A percentile compares a stretch with the other conserved stretches of the same genome.
phyloP scores from a whole-genome alignment of 2,888 invertebrate genomes.

The Orthosia gothica region DNA sequence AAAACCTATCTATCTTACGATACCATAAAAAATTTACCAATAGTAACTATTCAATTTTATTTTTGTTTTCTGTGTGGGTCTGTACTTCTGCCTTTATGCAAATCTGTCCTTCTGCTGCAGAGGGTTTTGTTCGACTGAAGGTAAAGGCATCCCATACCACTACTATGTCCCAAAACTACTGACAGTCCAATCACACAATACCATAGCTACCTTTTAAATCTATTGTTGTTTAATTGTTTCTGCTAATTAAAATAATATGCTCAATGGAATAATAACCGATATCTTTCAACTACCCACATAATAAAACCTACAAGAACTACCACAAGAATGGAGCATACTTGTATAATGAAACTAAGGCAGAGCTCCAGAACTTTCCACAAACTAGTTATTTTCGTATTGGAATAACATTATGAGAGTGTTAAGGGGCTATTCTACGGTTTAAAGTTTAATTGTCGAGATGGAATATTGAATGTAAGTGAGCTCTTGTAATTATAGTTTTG shows the following conservation, averaged over 20 bases:
- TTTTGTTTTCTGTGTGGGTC: too few species aligned
- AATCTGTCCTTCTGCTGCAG: too few species aligned
- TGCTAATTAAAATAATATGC: too few species aligned
- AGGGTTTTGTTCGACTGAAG: too few species aligned
- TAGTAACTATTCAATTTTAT: too few species aligned
- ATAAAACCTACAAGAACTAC: slow-evolving; percentile 23
- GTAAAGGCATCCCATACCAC: too few species aligned
- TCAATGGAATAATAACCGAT: not conserved
- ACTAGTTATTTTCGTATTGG: slow-evolving; percentile 65
- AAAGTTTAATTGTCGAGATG: slow-evolving; percentile 25
- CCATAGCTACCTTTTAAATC: too few species aligned
- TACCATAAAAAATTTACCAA: too few species aligned
- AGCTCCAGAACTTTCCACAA: slow-evolving; percentile 41
- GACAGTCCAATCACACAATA: not conserved
- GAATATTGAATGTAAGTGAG: slow-evolving; percentile 35
- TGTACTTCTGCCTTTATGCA: too few species aligned
- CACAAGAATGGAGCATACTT: slow-evolving; percentile 34
- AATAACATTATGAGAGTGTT: slow-evolving; percentile 61
- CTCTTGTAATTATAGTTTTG: slow-evolving; percentile 23
- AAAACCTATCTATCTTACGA: too few species aligned
- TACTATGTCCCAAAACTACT: not conserved
- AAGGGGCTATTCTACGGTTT: slow-evolving; percentile 44
- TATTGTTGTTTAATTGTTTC: too few species aligned
- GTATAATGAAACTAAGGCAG: slow-evolving; percentile 36
- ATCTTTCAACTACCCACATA: slow-evolving; percentile 9